Evolutionary conservation across 2,797 vertebrate genomes (phyloP).

Genomic region (Rhynchonycteris naso): DNA sequence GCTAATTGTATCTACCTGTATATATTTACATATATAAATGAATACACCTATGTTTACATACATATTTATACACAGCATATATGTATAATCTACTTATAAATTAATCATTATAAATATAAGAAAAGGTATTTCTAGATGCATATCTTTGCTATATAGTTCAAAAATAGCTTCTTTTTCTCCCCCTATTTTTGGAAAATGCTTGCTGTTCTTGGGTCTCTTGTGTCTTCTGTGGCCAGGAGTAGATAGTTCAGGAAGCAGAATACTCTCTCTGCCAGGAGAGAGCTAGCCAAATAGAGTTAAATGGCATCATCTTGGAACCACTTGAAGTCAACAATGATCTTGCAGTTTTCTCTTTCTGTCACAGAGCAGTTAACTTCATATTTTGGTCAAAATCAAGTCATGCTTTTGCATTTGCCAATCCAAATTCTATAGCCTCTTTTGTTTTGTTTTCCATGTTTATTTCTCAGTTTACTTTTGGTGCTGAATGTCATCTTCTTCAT

Average conservation of each 20-base stretch:
- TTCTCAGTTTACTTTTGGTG: conserved; percentile 30
- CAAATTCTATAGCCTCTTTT: background rate
- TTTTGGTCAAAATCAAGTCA: background rate
- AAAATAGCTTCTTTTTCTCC: background rate
- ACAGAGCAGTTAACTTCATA: background rate
- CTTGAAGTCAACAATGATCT: background rate
- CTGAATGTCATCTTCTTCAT: background rate
- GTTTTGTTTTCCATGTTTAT: background rate
- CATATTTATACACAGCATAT: background rate
- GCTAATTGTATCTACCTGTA: background rate
- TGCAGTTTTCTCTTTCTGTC: conserved; percentile 7
- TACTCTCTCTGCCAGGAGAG: background rate
- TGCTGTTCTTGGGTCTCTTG: background rate
- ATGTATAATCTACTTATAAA: background rate
- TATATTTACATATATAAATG: background rate
- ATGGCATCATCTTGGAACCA: conserved; percentile 25
- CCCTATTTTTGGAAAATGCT: background rate
- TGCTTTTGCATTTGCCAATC: background rate
- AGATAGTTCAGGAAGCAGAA: background rate
- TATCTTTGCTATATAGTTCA: background rate
- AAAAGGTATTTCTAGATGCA: background rate
- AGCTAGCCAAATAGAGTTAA: background rate
- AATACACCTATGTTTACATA: background rate
- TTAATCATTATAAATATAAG: background rate
- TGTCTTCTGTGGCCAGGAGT: background rate